A percentile compares a stretch with the other conserved stretches of the same genome.
These are phyloP conservation scores for Eupithecia exiguata DNA, from an alignment of 2,888 invertebrate genomes.

Conservation along the genomic window DNA sequence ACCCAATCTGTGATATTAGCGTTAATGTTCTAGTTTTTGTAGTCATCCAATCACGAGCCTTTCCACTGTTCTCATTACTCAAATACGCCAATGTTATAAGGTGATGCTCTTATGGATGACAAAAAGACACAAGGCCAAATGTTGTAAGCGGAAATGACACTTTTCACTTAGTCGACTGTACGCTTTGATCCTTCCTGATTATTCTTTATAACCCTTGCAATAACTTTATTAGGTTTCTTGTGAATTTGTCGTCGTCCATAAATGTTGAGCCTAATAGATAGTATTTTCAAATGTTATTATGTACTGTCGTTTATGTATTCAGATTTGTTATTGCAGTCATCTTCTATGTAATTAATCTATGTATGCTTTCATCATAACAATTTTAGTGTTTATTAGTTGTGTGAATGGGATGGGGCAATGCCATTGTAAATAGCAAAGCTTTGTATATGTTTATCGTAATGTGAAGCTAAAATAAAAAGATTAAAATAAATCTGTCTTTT, in stretches of 20 bases:
- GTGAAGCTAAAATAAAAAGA: conserved; percentile 20
- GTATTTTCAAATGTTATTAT: conserved; percentile 14
- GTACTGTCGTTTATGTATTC: conserved; percentile 29
- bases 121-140: not conserved
- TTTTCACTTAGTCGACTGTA: not conserved
- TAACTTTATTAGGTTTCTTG: not conserved
- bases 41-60: conserved; percentile 52
- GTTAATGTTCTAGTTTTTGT: conserved; percentile 59
- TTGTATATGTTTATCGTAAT: conserved; percentile 28
- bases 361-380: conserved; percentile 19
- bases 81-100: conserved; percentile 32
- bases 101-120: not conserved
- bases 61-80: conserved; percentile 60
- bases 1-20: conserved; percentile 77
- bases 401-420: conserved; percentile 41
- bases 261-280: not conserved
- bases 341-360: conserved; percentile 25
- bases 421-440: conserved; percentile 45
- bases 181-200: not conserved
- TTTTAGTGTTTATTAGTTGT: conserved; percentile 20
- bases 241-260: not conserved
- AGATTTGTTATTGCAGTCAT: conserved; percentile 12
- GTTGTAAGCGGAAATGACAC: not conserved
- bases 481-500: conserved; percentile 3
- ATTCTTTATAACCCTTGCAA: not conserved